Percentiles rank a stretch among this genome's conserved stretches.
phyloP scores from a whole-genome alignment of 2,797 vertebrate genomes.

The Dendrocincla tyrannina region DNA sequence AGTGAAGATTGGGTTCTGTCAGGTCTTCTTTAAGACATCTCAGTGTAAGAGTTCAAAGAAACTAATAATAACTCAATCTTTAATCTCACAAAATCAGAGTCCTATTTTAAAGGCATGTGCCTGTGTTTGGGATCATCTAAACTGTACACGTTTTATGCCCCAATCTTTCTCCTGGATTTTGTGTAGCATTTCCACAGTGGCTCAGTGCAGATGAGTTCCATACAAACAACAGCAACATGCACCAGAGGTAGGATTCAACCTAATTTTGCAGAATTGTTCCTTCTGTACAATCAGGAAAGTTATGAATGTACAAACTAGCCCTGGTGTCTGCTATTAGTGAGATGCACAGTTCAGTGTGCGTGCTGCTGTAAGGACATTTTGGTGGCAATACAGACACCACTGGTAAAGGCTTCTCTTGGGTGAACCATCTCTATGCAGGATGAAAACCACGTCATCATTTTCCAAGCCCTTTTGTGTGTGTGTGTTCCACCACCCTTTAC shows the following conservation, averaged over 20 bases:
- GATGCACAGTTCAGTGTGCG: neutral
- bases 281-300: neutral
- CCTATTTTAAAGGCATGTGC: neutral
- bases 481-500: neutral
- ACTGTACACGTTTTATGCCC: neutral
- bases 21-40: neutral
- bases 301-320: neutral
- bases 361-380: neutral
- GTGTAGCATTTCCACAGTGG: neutral
- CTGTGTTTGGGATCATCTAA: neutral
- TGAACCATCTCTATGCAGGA: accelerated
- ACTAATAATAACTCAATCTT: neutral
- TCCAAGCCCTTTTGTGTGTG: neutral
- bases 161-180: neutral
- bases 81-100: neutral
- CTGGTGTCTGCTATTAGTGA: neutral
- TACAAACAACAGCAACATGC: neutral
- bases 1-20: neutral
- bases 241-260: neutral
- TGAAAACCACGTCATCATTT: neutral
- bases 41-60: neutral
- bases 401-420: neutral
- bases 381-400: neutral
- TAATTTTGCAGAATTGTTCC: neutral
- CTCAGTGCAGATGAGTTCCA: neutral